A percentile compares a stretch with the other conserved stretches of the same genome.
phyloP scores from a whole-genome alignment of 1,140 invertebrate genomes.

The Conus betulinus region DNA sequence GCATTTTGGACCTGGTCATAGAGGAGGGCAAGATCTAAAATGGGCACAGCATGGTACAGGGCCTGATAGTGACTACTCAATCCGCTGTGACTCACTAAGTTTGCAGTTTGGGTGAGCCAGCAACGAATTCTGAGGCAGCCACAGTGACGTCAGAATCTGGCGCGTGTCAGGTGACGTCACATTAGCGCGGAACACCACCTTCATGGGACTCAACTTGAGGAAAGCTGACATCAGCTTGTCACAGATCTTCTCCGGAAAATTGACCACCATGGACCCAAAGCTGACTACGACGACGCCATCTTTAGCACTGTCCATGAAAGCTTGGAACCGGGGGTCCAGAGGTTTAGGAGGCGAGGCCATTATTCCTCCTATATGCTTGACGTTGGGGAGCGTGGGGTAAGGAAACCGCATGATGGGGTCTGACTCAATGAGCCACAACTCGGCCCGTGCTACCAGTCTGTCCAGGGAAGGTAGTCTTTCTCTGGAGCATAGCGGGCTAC shows the following conservation, averaged over 20 bases:
- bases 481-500: background rate
- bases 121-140: conserved; percentile 62
- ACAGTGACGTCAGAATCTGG: conserved; percentile 46
- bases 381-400: conserved; percentile 47
- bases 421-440: conserved; percentile 41
- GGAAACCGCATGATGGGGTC: conserved; percentile 50
- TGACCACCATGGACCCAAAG: conserved; percentile 47
- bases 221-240: conserved; percentile 43
- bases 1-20: conserved; percentile 81
- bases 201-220: conserved; percentile 26
- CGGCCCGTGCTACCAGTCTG: conserved; percentile 22
- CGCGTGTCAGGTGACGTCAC: conserved; percentile 15
- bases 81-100: conserved; percentile 61
- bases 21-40: conserved; percentile 83
- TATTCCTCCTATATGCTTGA: conserved; percentile 49
- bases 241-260: conserved; percentile 26
- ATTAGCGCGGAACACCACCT: conserved; percentile 43
- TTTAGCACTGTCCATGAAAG: conserved; percentile 45
- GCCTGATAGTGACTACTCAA: conserved; percentile 70
- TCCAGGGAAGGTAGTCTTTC: conserved; percentile 15
- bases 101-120: conserved; percentile 78
- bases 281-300: conserved; percentile 51
- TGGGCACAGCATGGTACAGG: conserved; percentile 57
- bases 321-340: conserved; percentile 22
- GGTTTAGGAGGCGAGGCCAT: conserved; percentile 24